Base-by-base conservation (phyloP, 2,888 invertebrate genomes). In the Pristionchus japonicus region DNA sequence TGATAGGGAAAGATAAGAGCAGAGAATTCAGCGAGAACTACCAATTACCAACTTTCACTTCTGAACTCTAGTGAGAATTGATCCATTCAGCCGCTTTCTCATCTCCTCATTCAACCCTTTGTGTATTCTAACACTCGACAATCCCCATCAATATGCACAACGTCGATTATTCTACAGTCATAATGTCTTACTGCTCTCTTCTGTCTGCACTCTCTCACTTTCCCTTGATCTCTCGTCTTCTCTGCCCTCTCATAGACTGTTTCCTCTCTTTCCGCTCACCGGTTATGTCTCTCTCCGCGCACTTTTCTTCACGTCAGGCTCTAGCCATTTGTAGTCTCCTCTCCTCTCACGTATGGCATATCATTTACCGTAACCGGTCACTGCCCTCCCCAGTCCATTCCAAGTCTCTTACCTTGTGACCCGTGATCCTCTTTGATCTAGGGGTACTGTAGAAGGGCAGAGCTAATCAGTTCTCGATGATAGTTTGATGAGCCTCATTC, bases 291-390 rank as follows among this genome's bases (percentile, higher is more conserved):
- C 34, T 34, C 74, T 40, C 74, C 9, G 23, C 37, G 74, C 64
- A 67, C 64, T 67, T 67, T 67, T 67, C 64, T 67, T 40, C 74
- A 37, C 74, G 11, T 74, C 23, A 74, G 40, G 37, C 74, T 74
- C 37, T 23, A 40, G 74, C 74, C 74, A 67, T 67, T 67, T 67
- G 67, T 67, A 67, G 67, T 67, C 67, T 34, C 67, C 34, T 20
- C 15, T 34, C 64, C 23, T 67, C 64, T 67, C 64, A 67, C 64
- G 6, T 67, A 67, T 67, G 64, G 64, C 64, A 67, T 74, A 74
- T 74, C 74, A 74, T 40, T 74, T 74, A 74, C 74, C 74, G 74
- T 74, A 74, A 74, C 74, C 74, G 74, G 74, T 74, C 74, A 74
- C 37, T 74, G 15, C 64, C 70, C 34, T 37, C 6, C 57, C 57